phyloP scores from a whole-genome alignment of 2,888 invertebrate genomes.

The Esperia sulphurella region DNA sequence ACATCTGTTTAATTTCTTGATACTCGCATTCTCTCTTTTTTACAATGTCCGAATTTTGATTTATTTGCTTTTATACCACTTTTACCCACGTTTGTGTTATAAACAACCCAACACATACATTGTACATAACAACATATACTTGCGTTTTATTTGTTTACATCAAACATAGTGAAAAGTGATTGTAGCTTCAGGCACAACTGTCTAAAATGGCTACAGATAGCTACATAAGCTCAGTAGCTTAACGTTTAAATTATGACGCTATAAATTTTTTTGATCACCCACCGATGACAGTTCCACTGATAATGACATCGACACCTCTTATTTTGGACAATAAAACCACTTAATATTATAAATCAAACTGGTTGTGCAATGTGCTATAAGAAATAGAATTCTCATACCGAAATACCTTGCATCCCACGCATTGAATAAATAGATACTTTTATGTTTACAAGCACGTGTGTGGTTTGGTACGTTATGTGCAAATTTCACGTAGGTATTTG shows the following conservation, averaged over 20 bases:
- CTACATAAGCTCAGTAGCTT: constrained; percentile 4
- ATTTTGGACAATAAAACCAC: constrained; percentile 14
- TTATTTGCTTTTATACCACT: too few relatives aligned
- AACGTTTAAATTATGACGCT: constrained; percentile 18
- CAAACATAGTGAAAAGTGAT: too few relatives aligned
- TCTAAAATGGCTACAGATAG: background rate
- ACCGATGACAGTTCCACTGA: constrained; percentile 25
- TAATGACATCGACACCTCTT: constrained; percentile 25
- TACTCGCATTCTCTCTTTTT: too few relatives aligned
- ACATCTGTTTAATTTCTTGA: too few relatives aligned
- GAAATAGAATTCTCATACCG: constrained; percentile 15
- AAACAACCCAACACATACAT: too few relatives aligned
- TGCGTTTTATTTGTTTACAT: too few relatives aligned
- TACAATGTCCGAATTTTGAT: too few relatives aligned
- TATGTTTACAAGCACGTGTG: background rate
- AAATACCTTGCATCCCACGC: constrained; percentile 16
- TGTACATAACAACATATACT: too few relatives aligned
- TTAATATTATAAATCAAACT: constrained; percentile 19
- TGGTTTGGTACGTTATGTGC: background rate
- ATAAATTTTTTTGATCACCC: constrained; percentile 30
- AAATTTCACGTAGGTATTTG: too few relatives aligned
- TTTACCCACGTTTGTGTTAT: too few relatives aligned
- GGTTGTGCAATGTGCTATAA: constrained; percentile 13
- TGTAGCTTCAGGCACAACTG: background rate
- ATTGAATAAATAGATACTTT: constrained; percentile 2